Evolutionary conservation across 2,113 vertebrate species (phyloP), one percentile per base, ranked within the genome.

Genomic region (Plotosus lineatus): DNA sequence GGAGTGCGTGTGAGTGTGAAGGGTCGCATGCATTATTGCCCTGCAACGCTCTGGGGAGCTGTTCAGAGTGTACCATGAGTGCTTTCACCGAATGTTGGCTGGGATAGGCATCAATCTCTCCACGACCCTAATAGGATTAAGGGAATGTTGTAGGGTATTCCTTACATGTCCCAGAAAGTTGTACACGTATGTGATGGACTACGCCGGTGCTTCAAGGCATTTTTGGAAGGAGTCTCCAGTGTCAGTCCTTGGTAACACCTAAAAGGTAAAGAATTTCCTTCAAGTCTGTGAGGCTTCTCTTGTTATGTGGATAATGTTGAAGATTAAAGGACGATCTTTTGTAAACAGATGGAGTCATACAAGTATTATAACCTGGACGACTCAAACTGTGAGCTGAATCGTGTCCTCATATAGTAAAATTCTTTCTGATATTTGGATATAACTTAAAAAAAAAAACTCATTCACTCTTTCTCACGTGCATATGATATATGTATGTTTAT

Each of bases 401-500:
- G 17, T 23, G 23, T 65, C 21, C 11, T 68, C 40, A n/a, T 44
- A 26, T 26, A n/a, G 6, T 31, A 15, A 31, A 50, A 72, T 31
- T 21, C 2, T 10, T 72, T 21, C 44, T 21, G 69, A 19, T 15
- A 26, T 46, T 14, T 69, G 12, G n/a, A 3, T 46, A 6, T 71
- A 51, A 21, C 19, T 23, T 11, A 21, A 11, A 21, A 73, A 73
- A 15, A 23, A 73, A 73, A 50, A 21, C 31, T 73, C 31, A 23
- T 33, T 23, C 28, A 11, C 17, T 0, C 31, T 11, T 28, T 51
- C 48, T 51, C 10, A 17, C 31, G 33, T 73, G 69, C 69, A 51
- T n/a, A n/a, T 23, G 69, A 73, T 73, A 23, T 51, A 71, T 71
- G 42, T 48, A 51, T 51, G 69, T 73, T 48, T 73, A 51, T 6